phyloP scores from a whole-genome alignment of 1,140 invertebrate species.

The Hydropsyche tenuis region DNA sequence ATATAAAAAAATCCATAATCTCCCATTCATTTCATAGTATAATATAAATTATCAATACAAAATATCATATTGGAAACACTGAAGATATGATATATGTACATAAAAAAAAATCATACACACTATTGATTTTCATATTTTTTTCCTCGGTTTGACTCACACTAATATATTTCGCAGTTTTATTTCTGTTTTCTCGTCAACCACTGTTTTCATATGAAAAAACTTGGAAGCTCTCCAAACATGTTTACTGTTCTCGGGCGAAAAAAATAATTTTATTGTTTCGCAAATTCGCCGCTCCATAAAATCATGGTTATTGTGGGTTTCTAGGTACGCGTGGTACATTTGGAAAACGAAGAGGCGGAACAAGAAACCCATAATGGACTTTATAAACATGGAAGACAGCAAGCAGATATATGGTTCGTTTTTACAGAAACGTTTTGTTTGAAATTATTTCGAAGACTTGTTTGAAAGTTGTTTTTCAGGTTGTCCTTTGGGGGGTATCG shows the following conservation, averaged over 20 bases:
- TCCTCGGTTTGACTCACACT: slow-evolving; percentile 1
- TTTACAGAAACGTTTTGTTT: too few species aligned
- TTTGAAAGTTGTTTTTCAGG: slow-evolving; percentile 62
- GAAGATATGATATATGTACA: too few species aligned
- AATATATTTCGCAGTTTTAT: slow-evolving; percentile 11
- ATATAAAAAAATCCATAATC: too few species aligned
- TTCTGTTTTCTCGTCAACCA: slow-evolving; percentile 14
- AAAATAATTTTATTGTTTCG: neutral
- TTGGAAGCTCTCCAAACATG: slow-evolving; percentile 19
- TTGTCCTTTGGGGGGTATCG: slow-evolving; percentile 90
- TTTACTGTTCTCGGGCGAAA: neutral
- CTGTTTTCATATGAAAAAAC: slow-evolving; percentile 5
- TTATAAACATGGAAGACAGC: slow-evolving; percentile 66
- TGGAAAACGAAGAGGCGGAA: slow-evolving; percentile 65
- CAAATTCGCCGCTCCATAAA: neutral
- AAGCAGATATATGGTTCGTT: slow-evolving; percentile 77
- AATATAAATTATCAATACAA: too few species aligned
- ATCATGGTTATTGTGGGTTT: too few species aligned
- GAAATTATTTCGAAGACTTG: neutral
- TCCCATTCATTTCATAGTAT: too few species aligned
- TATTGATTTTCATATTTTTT: too few species aligned
- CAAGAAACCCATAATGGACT: slow-evolving; percentile 74
- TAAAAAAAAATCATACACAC: too few species aligned
- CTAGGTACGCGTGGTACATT: slow-evolving; percentile 74
- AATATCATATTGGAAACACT: too few species aligned